Evolutionary conservation across 2,113 vertebrate species (phyloP).

Genomic region (Zeus faber): DNA sequence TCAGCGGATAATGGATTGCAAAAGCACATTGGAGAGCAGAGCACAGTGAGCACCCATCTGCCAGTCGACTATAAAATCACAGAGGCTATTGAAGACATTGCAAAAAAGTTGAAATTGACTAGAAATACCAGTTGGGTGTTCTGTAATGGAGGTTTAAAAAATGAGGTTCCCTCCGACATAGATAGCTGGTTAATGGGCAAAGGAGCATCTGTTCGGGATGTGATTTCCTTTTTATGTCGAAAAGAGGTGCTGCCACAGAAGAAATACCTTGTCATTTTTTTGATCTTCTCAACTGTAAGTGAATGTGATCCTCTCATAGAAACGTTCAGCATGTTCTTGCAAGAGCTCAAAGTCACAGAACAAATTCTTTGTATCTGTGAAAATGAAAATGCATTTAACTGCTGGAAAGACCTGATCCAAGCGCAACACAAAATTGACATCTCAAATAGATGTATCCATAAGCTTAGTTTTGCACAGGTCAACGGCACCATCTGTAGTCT

Average conservation of each 20-base stretch:
- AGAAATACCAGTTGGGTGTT: constrained; percentile 83
- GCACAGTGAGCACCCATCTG: constrained; percentile 65
- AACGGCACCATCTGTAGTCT: constrained; percentile 80
- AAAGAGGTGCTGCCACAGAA: constrained; percentile 75
- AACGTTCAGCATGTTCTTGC: constrained; percentile 77
- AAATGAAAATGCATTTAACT: constrained; percentile 59
- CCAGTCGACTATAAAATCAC: constrained; percentile 73
- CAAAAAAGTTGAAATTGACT: constrained; percentile 71
- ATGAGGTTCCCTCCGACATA: constrained; percentile 60
- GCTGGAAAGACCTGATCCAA: constrained; percentile 72
- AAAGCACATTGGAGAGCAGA: constrained; percentile 62
- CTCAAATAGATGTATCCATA: constrained; percentile 70
- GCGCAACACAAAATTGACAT: constrained; percentile 57
- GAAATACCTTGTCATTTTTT: constrained; percentile 79
- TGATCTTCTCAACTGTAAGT: constrained; percentile 76
- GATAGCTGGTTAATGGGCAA: constrained; percentile 73
- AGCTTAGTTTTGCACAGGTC: constrained; percentile 75
- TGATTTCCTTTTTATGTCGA: constrained; percentile 80
- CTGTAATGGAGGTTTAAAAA: constrained; percentile 72
- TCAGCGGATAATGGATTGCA: constrained; percentile 69
- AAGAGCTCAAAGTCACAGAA: constrained; percentile 74
- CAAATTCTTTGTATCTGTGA: constrained; percentile 80
- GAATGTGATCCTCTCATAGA: constrained; percentile 79
- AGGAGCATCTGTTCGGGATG: constrained; percentile 71
- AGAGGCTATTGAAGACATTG: constrained; percentile 61